A percentile compares a stretch with the other conserved stretches of the same genome.
phyloP scores from a whole-genome alignment of 2,888 invertebrate genomes.

The Melanostoma mellinum region DNA sequence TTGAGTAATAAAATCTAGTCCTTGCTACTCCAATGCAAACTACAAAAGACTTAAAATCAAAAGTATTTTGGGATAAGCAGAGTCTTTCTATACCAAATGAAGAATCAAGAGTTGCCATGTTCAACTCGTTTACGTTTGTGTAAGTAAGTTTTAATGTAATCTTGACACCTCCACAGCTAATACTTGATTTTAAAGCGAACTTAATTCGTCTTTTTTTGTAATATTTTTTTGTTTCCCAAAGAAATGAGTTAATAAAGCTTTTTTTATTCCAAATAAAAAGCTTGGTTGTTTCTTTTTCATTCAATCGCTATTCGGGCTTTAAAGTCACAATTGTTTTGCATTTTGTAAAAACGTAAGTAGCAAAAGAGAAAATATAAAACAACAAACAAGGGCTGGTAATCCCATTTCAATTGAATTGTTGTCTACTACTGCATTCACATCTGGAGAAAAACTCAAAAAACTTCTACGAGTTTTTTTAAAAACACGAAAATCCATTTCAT shows the following conservation, averaged over 20 bases:
- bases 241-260: slow-evolving; percentile 37
- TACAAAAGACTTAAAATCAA: too few species aligned
- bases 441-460: slow-evolving; percentile 11
- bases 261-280: slow-evolving; percentile 16
- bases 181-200: slow-evolving; percentile 20
- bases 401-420: slow-evolving; percentile 19
- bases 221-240: slow-evolving; percentile 28
- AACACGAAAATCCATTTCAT: not conserved
- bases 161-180: slow-evolving; percentile 18
- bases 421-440: slow-evolving; percentile 12
- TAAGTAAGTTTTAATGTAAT: slow-evolving; percentile 27
- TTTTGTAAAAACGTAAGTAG: slow-evolving; percentile 24
- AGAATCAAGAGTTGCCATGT: too few species aligned
- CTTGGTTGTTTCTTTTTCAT: slow-evolving; percentile 35
- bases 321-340: slow-evolving; percentile 25
- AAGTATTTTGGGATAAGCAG: too few species aligned
- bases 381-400: slow-evolving; percentile 30
- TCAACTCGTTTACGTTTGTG: not conserved
- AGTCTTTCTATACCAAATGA: too few species aligned
- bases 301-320: not conserved
- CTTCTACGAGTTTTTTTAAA: not conserved
- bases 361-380: not conserved
- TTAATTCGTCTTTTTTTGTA: slow-evolving; percentile 31
- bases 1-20: too few species aligned
- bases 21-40: too few species aligned